phyloP scores from a whole-genome alignment of 2,797 vertebrate species.

The Enteromius afrohamiltoni region DNA sequence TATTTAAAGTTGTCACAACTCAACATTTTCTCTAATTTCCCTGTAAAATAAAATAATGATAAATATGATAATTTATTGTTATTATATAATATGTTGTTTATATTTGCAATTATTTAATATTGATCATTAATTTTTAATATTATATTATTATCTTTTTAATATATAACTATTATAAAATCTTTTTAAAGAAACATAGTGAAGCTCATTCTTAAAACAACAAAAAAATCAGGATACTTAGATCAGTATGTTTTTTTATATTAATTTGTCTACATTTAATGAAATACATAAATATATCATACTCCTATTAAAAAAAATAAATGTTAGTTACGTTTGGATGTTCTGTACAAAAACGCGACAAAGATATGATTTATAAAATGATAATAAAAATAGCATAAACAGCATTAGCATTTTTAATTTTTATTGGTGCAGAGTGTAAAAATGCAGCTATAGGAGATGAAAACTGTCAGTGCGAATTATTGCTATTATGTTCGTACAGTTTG shows the following conservation, averaged over 20 bases:
- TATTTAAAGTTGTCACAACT: not conserved
- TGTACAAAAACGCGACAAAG: not conserved
- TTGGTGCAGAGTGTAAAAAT: not conserved
- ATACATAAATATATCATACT: not conserved
- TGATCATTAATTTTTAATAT: not conserved
- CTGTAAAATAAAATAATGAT: too few relatives aligned
- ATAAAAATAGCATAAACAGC: not conserved
- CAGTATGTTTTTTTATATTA: not conserved
- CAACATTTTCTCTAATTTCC: too few relatives aligned
- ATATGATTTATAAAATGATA: not conserved
- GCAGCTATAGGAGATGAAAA: not conserved
- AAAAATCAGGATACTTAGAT: not conserved
- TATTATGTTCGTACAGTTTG: not conserved
- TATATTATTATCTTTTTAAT: not conserved
- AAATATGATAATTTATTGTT: not conserved
- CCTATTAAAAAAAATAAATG: not conserved
- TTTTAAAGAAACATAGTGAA: not conserved
- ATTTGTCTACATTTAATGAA: not conserved
- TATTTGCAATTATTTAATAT: not conserved
- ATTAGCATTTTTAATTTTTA: not conserved
- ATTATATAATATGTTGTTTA: not conserved
- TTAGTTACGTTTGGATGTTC: not conserved
- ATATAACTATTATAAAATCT: not conserved
- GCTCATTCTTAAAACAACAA: not conserved
- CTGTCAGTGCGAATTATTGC: not conserved